Base-by-base conservation (phyloP, 2,888 invertebrate species). In the Mythimna impura region DNA sequence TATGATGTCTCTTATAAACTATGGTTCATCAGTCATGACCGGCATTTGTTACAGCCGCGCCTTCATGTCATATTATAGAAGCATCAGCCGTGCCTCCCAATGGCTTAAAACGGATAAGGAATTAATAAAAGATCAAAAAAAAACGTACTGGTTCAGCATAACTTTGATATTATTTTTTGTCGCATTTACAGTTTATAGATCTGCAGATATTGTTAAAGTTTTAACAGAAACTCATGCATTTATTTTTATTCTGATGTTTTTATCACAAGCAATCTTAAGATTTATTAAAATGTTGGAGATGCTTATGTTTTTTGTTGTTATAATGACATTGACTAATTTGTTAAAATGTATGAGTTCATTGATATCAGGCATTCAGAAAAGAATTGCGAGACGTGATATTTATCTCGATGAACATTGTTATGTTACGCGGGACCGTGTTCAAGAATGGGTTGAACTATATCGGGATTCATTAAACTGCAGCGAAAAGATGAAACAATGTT, bases 61-160 rank as follows among this genome's bases (percentile, higher is more conserved):
- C 10, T 71, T 72, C 20, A 47, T 36, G 12, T 57, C 72, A 12
- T 71, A 47, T 57, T 54, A 22, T 0, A 25, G 14, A n/a, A 57
- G 57, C 47, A 25, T 57, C 12, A 17, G 7, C 25, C 25, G 34
- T 47, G 8, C 47, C 20, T 36, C 14, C 22, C 34, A 71, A 25
- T 17, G 36, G 20, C 57, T 72, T 36, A 36, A 36, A 47, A 20
- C 57, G 22, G 36, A 72, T n/a, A 25, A 36, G 14, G 3, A 71
- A 47, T 47, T 47, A 17, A 17, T 2, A 0, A 12, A 17, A n/a
- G 36, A 14, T 25, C 5, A 36, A 6, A 57, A 47, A 14, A 71
- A 36, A 47, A 12, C 47, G 0, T 36, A n/a, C 8, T 36, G 25
- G 36, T 36, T 72, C 12, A 22, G 34, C 20, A 3, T 34, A 4